Evolutionary conservation across 2,888 invertebrate species (phyloP).

Genomic region (Diogma glabrata): DNA sequence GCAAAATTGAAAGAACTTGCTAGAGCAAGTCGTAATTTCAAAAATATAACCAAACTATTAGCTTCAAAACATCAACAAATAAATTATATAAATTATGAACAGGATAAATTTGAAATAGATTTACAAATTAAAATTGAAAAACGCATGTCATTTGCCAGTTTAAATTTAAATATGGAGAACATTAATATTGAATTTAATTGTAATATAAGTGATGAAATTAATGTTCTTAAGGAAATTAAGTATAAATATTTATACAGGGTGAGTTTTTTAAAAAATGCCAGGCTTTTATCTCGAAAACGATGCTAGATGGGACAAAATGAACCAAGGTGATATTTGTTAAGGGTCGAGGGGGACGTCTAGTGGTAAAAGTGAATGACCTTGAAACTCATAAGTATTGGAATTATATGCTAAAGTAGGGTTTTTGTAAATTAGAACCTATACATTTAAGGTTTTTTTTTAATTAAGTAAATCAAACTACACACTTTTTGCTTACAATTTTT

Average conservation of each 20-base stretch:
- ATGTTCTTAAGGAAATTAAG: not conserved
- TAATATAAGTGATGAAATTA: not conserved
- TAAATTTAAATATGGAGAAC: not conserved
- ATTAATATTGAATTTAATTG: not conserved
- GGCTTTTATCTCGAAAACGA: no score
- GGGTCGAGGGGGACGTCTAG: no score
- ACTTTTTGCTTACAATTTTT: no score
- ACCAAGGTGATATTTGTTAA: no score
- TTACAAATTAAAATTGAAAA: not conserved
- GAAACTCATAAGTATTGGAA: no score
- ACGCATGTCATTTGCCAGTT: not conserved
- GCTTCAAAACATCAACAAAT: not conserved
- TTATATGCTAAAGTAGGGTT: no score
- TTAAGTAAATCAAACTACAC: no score
- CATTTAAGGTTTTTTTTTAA: no score
- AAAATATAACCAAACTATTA: not conserved
- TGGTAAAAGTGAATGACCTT: no score
- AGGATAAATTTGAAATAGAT: not conserved
- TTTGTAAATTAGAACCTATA: no score
- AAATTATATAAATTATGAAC: not conserved
- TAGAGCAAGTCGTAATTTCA: not conserved
- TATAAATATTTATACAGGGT: slow-evolving; percentile 3
- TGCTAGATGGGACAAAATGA: no score
- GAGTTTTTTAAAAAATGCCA: no score
- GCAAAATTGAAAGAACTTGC: not conserved